phyloP scores from a whole-genome alignment of 1,140 invertebrate genomes.

The Bombus sibiricus region DNA sequence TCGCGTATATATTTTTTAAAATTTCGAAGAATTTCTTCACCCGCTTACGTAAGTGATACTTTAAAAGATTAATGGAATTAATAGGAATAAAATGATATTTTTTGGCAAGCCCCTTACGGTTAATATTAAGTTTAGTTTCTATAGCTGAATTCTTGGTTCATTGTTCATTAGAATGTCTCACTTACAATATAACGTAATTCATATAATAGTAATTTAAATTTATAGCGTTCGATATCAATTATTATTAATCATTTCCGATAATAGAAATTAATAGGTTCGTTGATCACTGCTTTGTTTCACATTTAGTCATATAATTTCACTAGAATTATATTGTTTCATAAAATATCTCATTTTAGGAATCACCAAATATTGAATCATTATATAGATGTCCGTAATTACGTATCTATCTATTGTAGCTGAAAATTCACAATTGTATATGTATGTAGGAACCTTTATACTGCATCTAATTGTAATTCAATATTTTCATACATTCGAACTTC shows the following conservation, averaged over 20 bases:
- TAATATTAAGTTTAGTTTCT: not conserved
- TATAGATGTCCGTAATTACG: not conserved
- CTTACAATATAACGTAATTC: not conserved
- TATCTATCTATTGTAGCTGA: not conserved
- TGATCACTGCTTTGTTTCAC: not conserved
- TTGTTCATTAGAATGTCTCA: not conserved
- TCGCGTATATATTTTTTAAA: not conserved
- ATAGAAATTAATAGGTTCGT: not conserved
- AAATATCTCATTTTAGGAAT: not conserved
- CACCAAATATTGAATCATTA: not conserved
- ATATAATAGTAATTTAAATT: not conserved
- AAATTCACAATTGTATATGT: not conserved
- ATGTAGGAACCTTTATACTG: not conserved
- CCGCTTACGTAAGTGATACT: not conserved
- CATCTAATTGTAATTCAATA: not conserved
- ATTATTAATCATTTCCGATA: not conserved
- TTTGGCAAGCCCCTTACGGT: not conserved
- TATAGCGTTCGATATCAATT: not conserved
- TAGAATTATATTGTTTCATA: not conserved
- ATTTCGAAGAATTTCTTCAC: not conserved
- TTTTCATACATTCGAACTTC: not conserved
- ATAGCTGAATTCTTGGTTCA: not conserved
- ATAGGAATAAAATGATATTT: not conserved
- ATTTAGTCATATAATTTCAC: not conserved
- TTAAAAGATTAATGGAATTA: not conserved